A percentile compares a stretch with the other conserved stretches of the same genome.
phyloP scores from a whole-genome alignment of 1,140 invertebrate species.

The Sarcophaga bullata region DNA sequence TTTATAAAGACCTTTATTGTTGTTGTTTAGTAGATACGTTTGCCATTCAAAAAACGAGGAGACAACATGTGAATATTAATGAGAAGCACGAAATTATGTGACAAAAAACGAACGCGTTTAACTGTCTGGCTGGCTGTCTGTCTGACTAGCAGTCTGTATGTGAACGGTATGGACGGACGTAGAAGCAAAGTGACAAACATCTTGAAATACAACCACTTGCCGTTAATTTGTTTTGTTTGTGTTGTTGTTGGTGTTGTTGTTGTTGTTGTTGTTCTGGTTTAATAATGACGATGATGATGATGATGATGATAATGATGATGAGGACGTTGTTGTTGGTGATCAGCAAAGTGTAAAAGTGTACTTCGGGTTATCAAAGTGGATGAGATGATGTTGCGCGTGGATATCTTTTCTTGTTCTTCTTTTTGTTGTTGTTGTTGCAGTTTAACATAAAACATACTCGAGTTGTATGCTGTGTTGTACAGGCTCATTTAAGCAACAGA shows the following conservation, averaged over 20 bases:
- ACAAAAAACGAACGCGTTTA: conserved; percentile 14
- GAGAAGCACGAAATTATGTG: conserved; percentile 37
- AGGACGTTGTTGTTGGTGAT: background rate
- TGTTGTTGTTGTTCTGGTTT: background rate
- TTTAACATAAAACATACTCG: background rate
- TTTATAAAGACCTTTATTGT: background rate
- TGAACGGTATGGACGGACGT: too few relatives aligned
- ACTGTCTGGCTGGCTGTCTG: background rate
- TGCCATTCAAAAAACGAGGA: background rate
- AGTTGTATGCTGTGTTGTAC: too few relatives aligned
- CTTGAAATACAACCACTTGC: too few relatives aligned
- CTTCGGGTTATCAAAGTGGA: background rate
- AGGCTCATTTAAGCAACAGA: too few relatives aligned
- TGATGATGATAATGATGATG: conserved; percentile 16
- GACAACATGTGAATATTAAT: conserved; percentile 40
- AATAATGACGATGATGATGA: background rate
- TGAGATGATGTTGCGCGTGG: conserved; percentile 24
- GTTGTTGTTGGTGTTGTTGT: too few relatives aligned
- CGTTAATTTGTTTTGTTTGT: too few relatives aligned
- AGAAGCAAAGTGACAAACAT: too few relatives aligned
- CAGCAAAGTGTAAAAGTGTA: too few relatives aligned
- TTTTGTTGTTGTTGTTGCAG: background rate
- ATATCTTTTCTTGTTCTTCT: background rate
- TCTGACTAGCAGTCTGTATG: background rate
- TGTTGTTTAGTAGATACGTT: conserved; percentile 3